phyloP scores from a whole-genome alignment of 2,888 invertebrate genomes.

The Plagiodera versicolora region DNA sequence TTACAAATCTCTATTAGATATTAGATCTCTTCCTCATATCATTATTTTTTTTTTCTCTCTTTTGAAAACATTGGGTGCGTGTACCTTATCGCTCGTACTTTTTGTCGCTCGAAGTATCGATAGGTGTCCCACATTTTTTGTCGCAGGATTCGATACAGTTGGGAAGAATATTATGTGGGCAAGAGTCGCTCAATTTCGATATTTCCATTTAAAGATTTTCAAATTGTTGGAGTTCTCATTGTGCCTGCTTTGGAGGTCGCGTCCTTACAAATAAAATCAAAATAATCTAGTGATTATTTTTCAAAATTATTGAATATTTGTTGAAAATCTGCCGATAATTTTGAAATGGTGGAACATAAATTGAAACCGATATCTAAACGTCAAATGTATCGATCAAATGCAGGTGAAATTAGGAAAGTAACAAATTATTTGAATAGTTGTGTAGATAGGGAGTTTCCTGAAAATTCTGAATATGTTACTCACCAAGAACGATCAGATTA shows the following conservation, averaged over 20 bases:
- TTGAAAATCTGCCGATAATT: background rate
- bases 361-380: conserved; percentile 9
- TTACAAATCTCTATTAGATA: too few relatives aligned
- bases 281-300: background rate
- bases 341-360: conserved; percentile 6
- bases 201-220: too few relatives aligned
- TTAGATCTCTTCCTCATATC: too few relatives aligned
- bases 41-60: too few relatives aligned
- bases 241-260: conserved; percentile 7
- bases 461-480: conserved; percentile 9
- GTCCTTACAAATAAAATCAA: conserved; percentile 11
- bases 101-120: too few relatives aligned
- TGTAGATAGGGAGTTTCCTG: conserved; percentile 6
- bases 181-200: too few relatives aligned
- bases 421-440: conserved; percentile 8
- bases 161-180: too few relatives aligned
- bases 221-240: conserved; percentile 5
- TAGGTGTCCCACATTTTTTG: too few relatives aligned
- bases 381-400: conserved; percentile 9
- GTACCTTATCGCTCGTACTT: too few relatives aligned
- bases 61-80: too few relatives aligned
- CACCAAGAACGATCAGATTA: conserved; percentile 8
- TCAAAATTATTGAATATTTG: background rate
- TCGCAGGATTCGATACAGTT: too few relatives aligned
- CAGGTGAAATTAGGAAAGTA: background rate